phyloP scores from a whole-genome alignment of 2,797 vertebrate genomes.

The Pantherophis alleghaniensis region DNA sequence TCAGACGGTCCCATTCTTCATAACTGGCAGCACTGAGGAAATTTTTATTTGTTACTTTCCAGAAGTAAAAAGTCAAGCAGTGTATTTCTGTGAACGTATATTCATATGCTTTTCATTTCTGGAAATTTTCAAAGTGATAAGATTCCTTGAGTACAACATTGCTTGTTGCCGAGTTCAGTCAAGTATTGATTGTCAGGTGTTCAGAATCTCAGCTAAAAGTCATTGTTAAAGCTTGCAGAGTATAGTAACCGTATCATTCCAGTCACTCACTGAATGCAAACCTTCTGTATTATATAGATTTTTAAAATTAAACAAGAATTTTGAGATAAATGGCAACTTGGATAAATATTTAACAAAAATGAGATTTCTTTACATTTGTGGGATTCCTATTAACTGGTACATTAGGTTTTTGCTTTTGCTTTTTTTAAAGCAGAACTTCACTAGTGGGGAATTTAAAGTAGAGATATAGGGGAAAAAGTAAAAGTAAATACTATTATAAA shows the following conservation, averaged over 20 bases:
- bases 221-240: background rate
- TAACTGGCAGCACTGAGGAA: background rate
- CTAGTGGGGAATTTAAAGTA: background rate
- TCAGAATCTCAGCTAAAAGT: background rate
- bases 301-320: background rate
- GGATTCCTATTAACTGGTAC: background rate
- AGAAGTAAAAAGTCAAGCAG: conserved; percentile 9
- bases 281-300: background rate
- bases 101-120: background rate
- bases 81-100: background rate
- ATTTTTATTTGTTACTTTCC: background rate
- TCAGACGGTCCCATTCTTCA: background rate
- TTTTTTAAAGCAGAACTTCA: background rate
- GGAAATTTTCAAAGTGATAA: background rate
- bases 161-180: background rate
- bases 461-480: background rate
- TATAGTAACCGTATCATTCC: background rate
- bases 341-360: background rate
- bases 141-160: background rate
- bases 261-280: background rate
- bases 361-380: background rate
- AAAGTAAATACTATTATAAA: conserved; percentile 32
- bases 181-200: background rate
- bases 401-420: background rate
- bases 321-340: background rate